Evolutionary conservation across 2,113 vertebrate species (phyloP).

Genomic region (Circaetus cinerascens): DNA sequence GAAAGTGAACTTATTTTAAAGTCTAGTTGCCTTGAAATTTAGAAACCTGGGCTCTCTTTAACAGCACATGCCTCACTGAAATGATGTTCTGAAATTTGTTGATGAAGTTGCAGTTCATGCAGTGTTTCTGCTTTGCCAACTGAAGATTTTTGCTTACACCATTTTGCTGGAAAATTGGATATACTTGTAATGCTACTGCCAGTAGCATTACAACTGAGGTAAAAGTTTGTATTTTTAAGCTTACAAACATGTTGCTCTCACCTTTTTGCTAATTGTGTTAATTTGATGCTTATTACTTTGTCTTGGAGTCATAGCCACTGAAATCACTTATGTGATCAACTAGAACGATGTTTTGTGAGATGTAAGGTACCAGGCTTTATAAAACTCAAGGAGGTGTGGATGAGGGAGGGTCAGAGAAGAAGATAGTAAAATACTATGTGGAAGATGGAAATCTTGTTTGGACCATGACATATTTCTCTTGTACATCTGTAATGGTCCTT

Average conservation of each 20-base stretch:
- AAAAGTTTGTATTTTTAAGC: background rate
- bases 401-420: background rate
- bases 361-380: background rate
- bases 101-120: background rate
- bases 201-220: background rate
- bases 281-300: background rate
- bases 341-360: background rate
- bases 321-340: background rate
- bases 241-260: background rate
- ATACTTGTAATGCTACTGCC: background rate
- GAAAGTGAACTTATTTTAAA: conserved; percentile 36
- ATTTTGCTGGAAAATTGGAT: background rate
- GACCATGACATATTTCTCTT: background rate
- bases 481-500: background rate
- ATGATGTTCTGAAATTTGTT: background rate
- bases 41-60: background rate
- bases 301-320: background rate
- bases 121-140: background rate
- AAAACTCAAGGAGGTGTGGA: background rate
- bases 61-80: background rate
- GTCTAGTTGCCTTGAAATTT: background rate
- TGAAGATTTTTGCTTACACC: background rate
- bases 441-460: background rate
- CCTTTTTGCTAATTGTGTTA: background rate
- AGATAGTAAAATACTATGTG: background rate